Evolutionary conservation across 2,888 invertebrate species (phyloP).

Genomic region (Trachelus tabidus): DNA sequence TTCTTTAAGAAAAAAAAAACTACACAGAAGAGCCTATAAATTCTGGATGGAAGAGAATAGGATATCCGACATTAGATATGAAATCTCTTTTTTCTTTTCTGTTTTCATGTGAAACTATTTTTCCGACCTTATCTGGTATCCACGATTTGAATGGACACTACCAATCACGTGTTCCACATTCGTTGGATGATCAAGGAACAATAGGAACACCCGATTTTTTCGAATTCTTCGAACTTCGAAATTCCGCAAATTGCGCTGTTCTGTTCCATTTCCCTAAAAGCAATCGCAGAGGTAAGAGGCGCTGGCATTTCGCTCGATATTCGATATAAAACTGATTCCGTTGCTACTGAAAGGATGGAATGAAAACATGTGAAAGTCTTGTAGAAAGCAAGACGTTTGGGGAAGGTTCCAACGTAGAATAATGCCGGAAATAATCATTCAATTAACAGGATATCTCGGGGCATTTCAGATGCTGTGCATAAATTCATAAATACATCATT

Average conservation of each 20-base stretch:
- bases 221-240: background rate
- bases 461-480: slow-evolving; percentile 13
- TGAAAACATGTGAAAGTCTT: background rate
- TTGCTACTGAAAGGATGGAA: background rate
- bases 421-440: slow-evolving; percentile 22
- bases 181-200: background rate
- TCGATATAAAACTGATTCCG: background rate
- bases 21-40: background rate
- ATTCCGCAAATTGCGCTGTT: background rate
- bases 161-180: slow-evolving; percentile 15
- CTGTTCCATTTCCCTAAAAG: background rate
- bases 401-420: background rate
- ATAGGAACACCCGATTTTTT: background rate
- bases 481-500: slow-evolving; percentile 31
- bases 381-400: background rate
- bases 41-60: background rate
- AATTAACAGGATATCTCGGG: slow-evolving; percentile 25
- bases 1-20: background rate
- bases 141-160: slow-evolving; percentile 34
- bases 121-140: slow-evolving; percentile 30
- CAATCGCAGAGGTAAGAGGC: background rate
- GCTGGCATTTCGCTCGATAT: background rate
- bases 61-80: background rate
- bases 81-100: background rate
- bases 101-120: slow-evolving; percentile 31